Conservation (phyloP, 2,797 vertebrate genomes). For the Anguilla megastoma region DNA sequence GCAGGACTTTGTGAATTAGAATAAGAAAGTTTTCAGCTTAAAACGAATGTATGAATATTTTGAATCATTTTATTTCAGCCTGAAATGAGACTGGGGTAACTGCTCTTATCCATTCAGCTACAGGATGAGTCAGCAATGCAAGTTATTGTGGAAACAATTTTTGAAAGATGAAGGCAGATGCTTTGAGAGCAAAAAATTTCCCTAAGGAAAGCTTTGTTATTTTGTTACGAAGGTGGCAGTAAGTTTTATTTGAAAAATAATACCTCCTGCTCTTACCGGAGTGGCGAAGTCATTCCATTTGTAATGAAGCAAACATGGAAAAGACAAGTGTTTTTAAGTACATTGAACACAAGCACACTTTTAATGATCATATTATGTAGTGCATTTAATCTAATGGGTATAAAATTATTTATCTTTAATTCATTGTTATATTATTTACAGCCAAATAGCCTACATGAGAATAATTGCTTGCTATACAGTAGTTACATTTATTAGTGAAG, state of each 20-base stretch:
- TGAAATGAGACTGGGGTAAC: background rate
- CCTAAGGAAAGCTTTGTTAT: slow-evolving; percentile 21
- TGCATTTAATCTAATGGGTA: background rate
- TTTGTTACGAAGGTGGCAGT: slow-evolving; percentile 15
- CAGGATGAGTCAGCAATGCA: background rate
- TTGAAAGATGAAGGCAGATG: background rate
- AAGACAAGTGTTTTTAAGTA: slow-evolving; percentile 94
- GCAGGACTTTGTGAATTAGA: background rate
- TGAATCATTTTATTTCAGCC: background rate
- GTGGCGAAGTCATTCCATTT: slow-evolving; percentile 90
- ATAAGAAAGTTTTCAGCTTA: background rate
- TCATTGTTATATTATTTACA: background rate
- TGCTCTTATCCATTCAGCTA: slow-evolving; percentile 3
- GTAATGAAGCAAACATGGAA: slow-evolving; percentile 96
- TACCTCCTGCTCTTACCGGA: slow-evolving; percentile 99
- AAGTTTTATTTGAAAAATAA: slow-evolving; percentile 73
- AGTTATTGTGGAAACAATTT: slow-evolving; percentile 21
- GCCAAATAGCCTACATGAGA: background rate
- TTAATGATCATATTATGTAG: background rate
- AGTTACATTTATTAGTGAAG: background rate
- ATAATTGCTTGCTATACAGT: background rate
- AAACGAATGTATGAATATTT: background rate
- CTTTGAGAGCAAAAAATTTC: slow-evolving; percentile 2
- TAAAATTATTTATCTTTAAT: background rate
- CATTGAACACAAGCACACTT: slow-evolving; percentile 61